phyloP scores from a whole-genome alignment of 2,113 vertebrate species.

The Polypterus bichir region DNA sequence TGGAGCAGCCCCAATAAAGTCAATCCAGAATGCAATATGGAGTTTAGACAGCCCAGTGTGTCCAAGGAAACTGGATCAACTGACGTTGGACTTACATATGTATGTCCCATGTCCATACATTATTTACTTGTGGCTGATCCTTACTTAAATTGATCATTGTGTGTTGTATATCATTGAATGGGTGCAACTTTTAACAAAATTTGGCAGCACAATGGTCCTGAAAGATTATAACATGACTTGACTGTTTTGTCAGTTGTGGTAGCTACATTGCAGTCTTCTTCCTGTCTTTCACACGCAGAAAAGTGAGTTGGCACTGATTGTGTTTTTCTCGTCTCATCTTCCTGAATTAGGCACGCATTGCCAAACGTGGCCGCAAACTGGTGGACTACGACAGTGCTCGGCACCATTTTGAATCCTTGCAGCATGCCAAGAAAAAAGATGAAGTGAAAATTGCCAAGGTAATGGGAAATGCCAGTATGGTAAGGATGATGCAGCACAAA shows the following conservation, averaged over 20 bases:
- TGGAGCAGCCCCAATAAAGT: no score
- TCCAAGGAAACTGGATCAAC: no score
- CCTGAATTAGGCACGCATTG: slow-evolving; percentile 69
- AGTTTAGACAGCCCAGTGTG: no score
- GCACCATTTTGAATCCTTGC: slow-evolving; percentile 80
- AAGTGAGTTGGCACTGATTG: neutral
- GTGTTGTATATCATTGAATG: no score
- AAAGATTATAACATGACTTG: neutral
- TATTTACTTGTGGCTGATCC: no score
- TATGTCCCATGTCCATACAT: no score
- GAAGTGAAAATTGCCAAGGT: slow-evolving; percentile 93
- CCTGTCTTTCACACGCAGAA: neutral
- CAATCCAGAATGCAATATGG: no score
- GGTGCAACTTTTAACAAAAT: no score
- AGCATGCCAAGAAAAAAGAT: slow-evolving; percentile 92
- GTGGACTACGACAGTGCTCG: slow-evolving; percentile 94
- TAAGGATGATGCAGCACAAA: no score
- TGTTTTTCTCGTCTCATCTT: slow-evolving; percentile 1
- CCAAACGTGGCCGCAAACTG: slow-evolving; percentile 88
- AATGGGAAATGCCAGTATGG: slow-evolving; percentile 15
- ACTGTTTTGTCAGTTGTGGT: no score
- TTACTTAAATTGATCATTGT: no score
- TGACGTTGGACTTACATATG: no score
- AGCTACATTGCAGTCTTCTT: neutral
- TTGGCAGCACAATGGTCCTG: neutral